Base-by-base conservation (phyloP, 2,113 vertebrate genomes). In the Zosterops pallidus region DNA sequence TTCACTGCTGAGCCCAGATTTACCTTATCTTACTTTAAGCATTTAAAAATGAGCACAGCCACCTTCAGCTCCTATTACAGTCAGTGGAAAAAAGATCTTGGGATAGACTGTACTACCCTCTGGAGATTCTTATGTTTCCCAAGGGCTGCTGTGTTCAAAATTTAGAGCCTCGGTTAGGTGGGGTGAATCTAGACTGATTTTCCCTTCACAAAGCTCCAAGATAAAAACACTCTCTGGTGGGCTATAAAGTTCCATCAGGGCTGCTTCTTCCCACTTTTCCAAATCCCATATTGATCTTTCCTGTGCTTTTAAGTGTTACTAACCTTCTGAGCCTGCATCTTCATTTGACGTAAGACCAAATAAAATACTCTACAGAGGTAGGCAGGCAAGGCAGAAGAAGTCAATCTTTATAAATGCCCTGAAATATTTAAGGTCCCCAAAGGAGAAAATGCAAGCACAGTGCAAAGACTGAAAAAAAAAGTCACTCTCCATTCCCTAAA, bases 251-350 rank as follows among this genome's bases (percentile, higher is more conserved):
- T 92, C 90, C 83, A 63, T 88, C 85, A 81, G 68, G 49, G 47
- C n/a, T 88, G 26, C 76, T 96, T 80, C 92, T 93, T 94, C 64
- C 37, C 56, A 68, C 88, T 95, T 90, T 50, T 89, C 87, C 90
- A 96, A 94, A 95, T 96, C 93, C 53, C 83, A 75, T 71, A 86
- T 86, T 92, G 92, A 95, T 91, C 60, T 87, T 94, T 83, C 83
- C 44, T 78, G 31, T 67, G 50, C 49, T 89, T 94, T 93, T 93
- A 92, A 93, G 90, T 70, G 85, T 85, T 94, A 68, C 79, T 85
- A 90, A 95, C 64, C 83, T 93, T 95, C 89, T 74, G 56, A 92
- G 60, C 64, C 80, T 92, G 64, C 77, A 75, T 89, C 76, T 95
- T 93, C 86, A 74, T 92, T 86, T 94, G 86, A 89, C n/a, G 22